Conservation (phyloP, 2,113 vertebrate genomes). For the Phocoena phocoena region DNA sequence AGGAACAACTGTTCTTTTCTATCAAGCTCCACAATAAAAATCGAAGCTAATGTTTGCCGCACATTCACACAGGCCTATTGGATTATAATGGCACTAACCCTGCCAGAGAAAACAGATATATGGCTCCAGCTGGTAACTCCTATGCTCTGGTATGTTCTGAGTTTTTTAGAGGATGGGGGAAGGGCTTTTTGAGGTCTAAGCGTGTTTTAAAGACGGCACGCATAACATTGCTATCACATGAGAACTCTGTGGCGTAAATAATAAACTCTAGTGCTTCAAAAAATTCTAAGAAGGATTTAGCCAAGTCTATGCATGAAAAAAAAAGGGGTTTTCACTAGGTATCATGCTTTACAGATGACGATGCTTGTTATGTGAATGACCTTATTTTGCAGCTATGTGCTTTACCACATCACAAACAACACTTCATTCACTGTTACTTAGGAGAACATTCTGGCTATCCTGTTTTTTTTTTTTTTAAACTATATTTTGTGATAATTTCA, state of each 20-base stretch:
- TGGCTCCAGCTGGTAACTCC: background rate
- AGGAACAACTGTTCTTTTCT: conserved; percentile 72
- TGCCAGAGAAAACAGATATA: conserved; percentile 56
- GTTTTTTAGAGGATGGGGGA: background rate
- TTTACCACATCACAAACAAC: conserved; percentile 42
- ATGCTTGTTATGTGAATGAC: background rate
- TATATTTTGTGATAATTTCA: background rate
- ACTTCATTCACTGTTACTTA: background rate
- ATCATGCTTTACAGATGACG: conserved; percentile 27
- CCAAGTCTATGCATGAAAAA: conserved; percentile 43
- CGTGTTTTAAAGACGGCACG: background rate
- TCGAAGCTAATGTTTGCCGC: conserved; percentile 49
- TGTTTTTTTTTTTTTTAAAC: background rate
- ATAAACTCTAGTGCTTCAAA: conserved; percentile 16
- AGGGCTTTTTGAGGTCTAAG: background rate
- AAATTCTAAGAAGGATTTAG: background rate
- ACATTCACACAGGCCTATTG: background rate
- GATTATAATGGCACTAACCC: background rate
- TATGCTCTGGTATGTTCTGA: background rate
- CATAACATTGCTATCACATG: background rate
- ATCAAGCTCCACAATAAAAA: conserved; percentile 40
- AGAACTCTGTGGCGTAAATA: conserved; percentile 39
- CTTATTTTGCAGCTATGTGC: conserved; percentile 45
- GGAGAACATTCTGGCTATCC: background rate
- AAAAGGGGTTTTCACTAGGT: conserved; percentile 15